phyloP scores from a whole-genome alignment of 1,140 invertebrate genomes.

The Zaprionus africanus region DNA sequence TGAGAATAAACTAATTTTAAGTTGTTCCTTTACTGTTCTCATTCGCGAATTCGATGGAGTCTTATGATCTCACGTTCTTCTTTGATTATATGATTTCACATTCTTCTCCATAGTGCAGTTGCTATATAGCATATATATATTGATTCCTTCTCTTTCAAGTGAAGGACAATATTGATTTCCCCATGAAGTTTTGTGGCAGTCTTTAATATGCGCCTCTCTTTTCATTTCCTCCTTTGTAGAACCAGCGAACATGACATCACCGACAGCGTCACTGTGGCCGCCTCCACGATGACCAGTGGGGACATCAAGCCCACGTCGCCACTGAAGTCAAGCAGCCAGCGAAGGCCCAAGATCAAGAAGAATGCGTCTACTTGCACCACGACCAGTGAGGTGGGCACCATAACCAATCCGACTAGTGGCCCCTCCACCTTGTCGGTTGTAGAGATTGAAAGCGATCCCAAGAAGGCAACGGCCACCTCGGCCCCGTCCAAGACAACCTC shows the following conservation, averaged over 20 bases:
- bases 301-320: constrained; percentile 76
- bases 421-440: constrained; percentile 51
- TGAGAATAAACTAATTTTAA: no score
- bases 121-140: no score
- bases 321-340: constrained; percentile 69
- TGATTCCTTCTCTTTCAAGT: no score
- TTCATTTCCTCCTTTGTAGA: constrained; percentile 10
- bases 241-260: constrained; percentile 52
- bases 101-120: no score
- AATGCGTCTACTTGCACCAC: constrained; percentile 75
- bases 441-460: constrained; percentile 62
- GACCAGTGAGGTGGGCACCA: constrained; percentile 72
- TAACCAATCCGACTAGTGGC: constrained; percentile 46
- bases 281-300: constrained; percentile 52
- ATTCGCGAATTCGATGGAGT: no score
- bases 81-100: no score
- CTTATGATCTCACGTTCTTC: no score
- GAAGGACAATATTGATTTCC: no score
- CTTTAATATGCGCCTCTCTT: background rate
- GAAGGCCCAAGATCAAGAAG: constrained; percentile 73
- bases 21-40: no score
- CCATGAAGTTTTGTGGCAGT: no score
- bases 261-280: constrained; percentile 54
- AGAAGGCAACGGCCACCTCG: constrained; percentile 48
- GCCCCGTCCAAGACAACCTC: constrained; percentile 47